phyloP scores from a whole-genome alignment of 2,113 vertebrate genomes.

The Axis porcinus region DNA sequence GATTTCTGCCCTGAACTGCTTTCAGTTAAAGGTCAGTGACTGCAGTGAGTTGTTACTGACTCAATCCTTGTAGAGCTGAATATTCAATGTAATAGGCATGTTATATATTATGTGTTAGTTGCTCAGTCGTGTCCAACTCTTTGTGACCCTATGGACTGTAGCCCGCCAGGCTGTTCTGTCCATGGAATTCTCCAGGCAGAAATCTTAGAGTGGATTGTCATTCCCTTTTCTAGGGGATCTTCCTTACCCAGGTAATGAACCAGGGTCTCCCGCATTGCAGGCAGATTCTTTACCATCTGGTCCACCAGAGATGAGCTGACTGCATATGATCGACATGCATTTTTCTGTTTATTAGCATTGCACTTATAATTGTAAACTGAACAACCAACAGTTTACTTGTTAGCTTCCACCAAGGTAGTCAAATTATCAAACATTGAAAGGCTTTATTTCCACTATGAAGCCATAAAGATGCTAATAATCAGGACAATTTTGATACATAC shows the following conservation, averaged over 20 bases:
- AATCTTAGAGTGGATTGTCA: background rate
- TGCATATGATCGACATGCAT: background rate
- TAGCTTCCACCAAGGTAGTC: background rate
- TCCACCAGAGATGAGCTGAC: background rate
- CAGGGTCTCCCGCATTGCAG: background rate
- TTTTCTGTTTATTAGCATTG: background rate
- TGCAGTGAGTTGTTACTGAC: background rate
- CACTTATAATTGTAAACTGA: conserved; percentile 6
- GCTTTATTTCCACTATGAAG: background rate
- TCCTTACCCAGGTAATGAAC: background rate
- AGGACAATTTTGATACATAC: background rate
- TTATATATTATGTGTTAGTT: background rate
- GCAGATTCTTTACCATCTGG: background rate
- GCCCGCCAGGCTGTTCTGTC: background rate
- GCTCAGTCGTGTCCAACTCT: background rate
- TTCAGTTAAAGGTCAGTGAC: background rate
- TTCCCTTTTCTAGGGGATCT: background rate
- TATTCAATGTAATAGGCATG: background rate
- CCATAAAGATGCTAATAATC: background rate
- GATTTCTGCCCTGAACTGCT: background rate
- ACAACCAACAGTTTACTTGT: background rate
- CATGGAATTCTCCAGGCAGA: background rate
- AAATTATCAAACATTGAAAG: background rate
- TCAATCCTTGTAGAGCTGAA: background rate
- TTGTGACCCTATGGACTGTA: background rate